These are phyloP conservation scores for Philopotamus ludificatus DNA, from an alignment of 1,140 invertebrate genomes.

Conservation along the genomic window DNA sequence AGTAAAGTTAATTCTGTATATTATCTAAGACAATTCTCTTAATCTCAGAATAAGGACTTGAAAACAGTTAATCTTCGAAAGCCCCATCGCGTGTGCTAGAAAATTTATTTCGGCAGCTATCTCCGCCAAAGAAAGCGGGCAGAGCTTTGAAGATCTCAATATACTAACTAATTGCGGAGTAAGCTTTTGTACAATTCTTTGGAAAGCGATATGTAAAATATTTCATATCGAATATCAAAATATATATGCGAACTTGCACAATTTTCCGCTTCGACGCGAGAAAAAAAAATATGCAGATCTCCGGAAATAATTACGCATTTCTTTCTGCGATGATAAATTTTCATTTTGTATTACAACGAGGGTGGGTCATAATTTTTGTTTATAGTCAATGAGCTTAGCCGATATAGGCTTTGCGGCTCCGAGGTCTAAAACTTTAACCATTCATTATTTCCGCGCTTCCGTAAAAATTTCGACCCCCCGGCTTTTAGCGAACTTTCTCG, in stretches of 20 bases:
- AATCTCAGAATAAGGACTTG: slow-evolving; percentile 21
- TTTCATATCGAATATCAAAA: too few species aligned
- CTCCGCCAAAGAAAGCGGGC: background rate
- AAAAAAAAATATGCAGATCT: too few species aligned
- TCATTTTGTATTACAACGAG: background rate
- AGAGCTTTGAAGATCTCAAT: slow-evolving; percentile 5
- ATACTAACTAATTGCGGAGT: too few species aligned
- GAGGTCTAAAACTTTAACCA: slow-evolving; percentile 15
- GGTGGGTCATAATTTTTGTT: slow-evolving; percentile 19
- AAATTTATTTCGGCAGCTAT: slow-evolving; percentile 10
- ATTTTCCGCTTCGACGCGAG: too few species aligned
- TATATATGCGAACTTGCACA: too few species aligned
- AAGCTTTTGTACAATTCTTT: too few species aligned
- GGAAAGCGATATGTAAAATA: too few species aligned
- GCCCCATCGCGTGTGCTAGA: slow-evolving; percentile 17
- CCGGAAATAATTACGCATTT: too few species aligned
- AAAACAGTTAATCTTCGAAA: slow-evolving; percentile 24
- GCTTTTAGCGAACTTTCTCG: background rate
- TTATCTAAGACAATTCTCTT: slow-evolving; percentile 18
- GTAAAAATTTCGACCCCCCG: background rate
- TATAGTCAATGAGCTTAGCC: slow-evolving; percentile 20
- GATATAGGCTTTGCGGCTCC: slow-evolving; percentile 11
- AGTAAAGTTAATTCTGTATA: slow-evolving; percentile 2
- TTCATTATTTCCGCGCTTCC: slow-evolving; percentile 15
- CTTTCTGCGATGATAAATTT: too few species aligned